Percentiles rank a stretch among this genome's conserved stretches.
These are phyloP conservation scores for Panopea generosa DNA, from an alignment of 2,888 invertebrate species.

Conservation along the genomic window DNA sequence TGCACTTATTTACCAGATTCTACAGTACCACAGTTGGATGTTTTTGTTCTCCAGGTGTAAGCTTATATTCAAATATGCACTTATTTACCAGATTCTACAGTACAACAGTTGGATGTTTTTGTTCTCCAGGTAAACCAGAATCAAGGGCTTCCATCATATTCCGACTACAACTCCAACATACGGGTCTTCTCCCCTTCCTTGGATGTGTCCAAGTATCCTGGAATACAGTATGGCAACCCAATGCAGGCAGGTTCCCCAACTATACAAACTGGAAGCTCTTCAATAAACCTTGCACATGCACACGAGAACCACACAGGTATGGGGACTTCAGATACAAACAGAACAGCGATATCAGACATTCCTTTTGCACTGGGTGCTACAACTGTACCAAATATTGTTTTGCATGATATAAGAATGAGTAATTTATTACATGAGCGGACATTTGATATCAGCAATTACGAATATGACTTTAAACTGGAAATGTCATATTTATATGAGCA, in stretches of 20 bases:
- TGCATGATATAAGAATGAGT: slow-evolving; percentile 18
- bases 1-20: too few species aligned
- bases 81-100: too few species aligned
- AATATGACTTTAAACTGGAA: slow-evolving; percentile 55
- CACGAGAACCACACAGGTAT: background rate
- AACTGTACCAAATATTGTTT: background rate
- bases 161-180: slow-evolving; percentile 24
- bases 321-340: slow-evolving; percentile 1
- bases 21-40: too few species aligned
- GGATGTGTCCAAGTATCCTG: slow-evolving; percentile 31
- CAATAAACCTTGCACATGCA: background rate
- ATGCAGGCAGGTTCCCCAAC: slow-evolving; percentile 16
- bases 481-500: slow-evolving; percentile 35
- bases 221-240: slow-evolving; percentile 24
- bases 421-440: slow-evolving; percentile 27
- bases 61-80: too few species aligned
- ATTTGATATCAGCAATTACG: slow-evolving; percentile 45
- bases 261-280: background rate
- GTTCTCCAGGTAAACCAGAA: too few species aligned
- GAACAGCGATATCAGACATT: slow-evolving; percentile 36
- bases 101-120: too few species aligned
- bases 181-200: slow-evolving; percentile 31
- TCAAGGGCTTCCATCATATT: slow-evolving; percentile 24
- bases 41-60: too few species aligned
- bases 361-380: slow-evolving; percentile 29